Conservation (phyloP, 2,888 invertebrate species). For the Neoascia interrupta region DNA sequence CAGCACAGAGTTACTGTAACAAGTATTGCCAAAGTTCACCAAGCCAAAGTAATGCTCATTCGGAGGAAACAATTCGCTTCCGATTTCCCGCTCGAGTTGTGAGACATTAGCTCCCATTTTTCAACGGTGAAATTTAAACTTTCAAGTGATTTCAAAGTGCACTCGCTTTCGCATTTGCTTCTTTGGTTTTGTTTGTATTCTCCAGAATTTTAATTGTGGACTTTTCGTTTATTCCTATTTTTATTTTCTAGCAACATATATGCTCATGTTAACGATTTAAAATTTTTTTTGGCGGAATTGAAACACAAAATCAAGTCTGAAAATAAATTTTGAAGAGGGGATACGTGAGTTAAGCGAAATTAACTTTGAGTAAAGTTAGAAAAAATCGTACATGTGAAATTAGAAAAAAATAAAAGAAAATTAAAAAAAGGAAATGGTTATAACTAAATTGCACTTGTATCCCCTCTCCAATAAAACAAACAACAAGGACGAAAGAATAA, state of each 20-base stretch:
- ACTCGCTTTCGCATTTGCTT: no score
- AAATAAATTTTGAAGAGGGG: slow-evolving; percentile 80
- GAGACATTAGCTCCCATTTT: slow-evolving; percentile 97
- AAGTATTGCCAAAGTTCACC: slow-evolving; percentile 99
- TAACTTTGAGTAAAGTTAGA: slow-evolving; percentile 49
- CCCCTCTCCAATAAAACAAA: slow-evolving; percentile 76
- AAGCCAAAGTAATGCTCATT: slow-evolving; percentile 99
- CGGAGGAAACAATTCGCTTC: slow-evolving; percentile 97
- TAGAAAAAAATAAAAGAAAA: slow-evolving; percentile 39
- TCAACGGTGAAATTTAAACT: not conserved
- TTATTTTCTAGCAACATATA: slow-evolving; percentile 5
- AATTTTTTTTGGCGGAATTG: slow-evolving; percentile 56
- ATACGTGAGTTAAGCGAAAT: slow-evolving; percentile 76
- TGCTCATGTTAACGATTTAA: slow-evolving; percentile 17
- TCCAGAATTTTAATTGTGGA: no score
- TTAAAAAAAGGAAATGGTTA: slow-evolving; percentile 63
- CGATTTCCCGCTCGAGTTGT: slow-evolving; percentile 99
- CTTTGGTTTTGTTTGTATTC: slow-evolving; percentile 14
- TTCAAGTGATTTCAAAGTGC: not conserved
- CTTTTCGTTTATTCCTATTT: slow-evolving; percentile 3
- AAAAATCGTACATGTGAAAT: slow-evolving; percentile 29
- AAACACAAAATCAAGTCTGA: slow-evolving; percentile 76
- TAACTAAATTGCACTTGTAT: slow-evolving; percentile 73
- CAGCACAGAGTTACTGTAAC: slow-evolving; percentile 99
- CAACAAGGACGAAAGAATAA: slow-evolving; percentile 19